These are phyloP conservation scores for Dryobotodes eremita DNA, from an alignment of 2,888 invertebrate genomes.

Conservation along the genomic window DNA sequence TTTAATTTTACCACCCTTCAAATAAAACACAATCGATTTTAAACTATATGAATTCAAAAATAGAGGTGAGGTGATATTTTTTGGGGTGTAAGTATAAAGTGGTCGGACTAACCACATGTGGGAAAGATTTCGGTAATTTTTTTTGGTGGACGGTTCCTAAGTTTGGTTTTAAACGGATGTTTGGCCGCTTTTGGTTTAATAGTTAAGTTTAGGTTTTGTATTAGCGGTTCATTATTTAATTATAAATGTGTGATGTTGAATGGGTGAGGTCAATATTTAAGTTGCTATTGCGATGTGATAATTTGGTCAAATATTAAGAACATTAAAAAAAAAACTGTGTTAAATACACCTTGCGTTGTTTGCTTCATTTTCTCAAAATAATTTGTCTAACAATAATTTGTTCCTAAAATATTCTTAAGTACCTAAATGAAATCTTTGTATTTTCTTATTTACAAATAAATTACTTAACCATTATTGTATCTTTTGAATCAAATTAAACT, in stretches of 20 bases:
- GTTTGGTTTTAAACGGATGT: slow-evolving; percentile 85
- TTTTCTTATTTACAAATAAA: no score
- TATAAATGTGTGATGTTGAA: slow-evolving; percentile 71
- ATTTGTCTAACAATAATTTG: no score
- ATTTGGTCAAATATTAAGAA: slow-evolving; percentile 39
- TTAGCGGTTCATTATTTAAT: slow-evolving; percentile 77
- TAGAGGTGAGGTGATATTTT: background rate
- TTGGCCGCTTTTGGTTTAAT: slow-evolving; percentile 84
- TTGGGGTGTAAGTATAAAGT: background rate
- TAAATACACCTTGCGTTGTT: slow-evolving; percentile 27
- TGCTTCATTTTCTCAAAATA: background rate
- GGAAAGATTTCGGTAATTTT: slow-evolving; percentile 84
- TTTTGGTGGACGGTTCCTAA: slow-evolving; percentile 81
- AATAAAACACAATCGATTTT: slow-evolving; percentile 28
- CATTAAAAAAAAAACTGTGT: background rate
- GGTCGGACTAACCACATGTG: slow-evolving; percentile 63
- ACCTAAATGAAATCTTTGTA: no score
- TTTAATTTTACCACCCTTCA: background rate
- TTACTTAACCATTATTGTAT: no score
- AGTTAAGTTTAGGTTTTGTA: slow-evolving; percentile 85
- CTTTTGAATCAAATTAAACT: no score
- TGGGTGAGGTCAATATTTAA: slow-evolving; percentile 45
- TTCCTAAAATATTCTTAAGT: no score
- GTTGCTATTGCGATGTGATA: slow-evolving; percentile 51
- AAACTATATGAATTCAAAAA: fast-evolving